These are phyloP conservation scores for Anoplopoma fimbria DNA, from an alignment of 2,113 vertebrate genomes.

Conservation along the genomic window DNA sequence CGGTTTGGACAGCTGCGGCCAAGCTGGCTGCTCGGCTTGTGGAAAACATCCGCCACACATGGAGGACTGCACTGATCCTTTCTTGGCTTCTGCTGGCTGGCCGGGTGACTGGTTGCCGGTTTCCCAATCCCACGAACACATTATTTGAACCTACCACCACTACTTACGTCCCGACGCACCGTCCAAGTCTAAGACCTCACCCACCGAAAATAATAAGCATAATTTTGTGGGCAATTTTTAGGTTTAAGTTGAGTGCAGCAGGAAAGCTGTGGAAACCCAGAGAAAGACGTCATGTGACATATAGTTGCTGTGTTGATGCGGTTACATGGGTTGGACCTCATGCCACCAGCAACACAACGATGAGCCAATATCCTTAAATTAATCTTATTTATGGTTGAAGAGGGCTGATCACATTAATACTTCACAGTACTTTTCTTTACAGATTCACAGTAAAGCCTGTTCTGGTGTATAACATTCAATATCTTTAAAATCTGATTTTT, in stretches of 20 bases:
- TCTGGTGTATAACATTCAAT: neutral
- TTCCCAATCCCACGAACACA: slow-evolving; percentile 63
- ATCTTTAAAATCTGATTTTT: neutral
- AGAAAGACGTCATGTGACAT: neutral
- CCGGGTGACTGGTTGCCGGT: slow-evolving; percentile 46
- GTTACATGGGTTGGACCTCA: neutral
- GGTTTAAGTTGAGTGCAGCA: slow-evolving; percentile 8
- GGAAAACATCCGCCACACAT: slow-evolving; percentile 95
- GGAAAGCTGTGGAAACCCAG: neutral
- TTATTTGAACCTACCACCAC: slow-evolving; percentile 50
- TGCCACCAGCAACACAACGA: neutral
- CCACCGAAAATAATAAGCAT: slow-evolving; percentile 26
- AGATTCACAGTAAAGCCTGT: neutral
- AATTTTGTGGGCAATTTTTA: slow-evolving; percentile 1
- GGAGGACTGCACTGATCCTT: slow-evolving; percentile 81
- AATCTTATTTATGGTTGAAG: neutral
- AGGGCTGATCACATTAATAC: neutral
- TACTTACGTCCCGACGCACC: slow-evolving; percentile 8
- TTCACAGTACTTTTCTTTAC: neutral
- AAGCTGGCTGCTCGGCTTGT: slow-evolving; percentile 90
- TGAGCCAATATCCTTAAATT: neutral
- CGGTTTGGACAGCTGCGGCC: slow-evolving; percentile 86
- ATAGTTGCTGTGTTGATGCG: neutral
- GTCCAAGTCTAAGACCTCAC: slow-evolving; percentile 75
- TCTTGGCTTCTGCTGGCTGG: slow-evolving; percentile 69